These are phyloP conservation scores for Acrocephalus scirpaceus DNA, from an alignment of 2,797 vertebrate genomes.

Conservation along the genomic window DNA sequence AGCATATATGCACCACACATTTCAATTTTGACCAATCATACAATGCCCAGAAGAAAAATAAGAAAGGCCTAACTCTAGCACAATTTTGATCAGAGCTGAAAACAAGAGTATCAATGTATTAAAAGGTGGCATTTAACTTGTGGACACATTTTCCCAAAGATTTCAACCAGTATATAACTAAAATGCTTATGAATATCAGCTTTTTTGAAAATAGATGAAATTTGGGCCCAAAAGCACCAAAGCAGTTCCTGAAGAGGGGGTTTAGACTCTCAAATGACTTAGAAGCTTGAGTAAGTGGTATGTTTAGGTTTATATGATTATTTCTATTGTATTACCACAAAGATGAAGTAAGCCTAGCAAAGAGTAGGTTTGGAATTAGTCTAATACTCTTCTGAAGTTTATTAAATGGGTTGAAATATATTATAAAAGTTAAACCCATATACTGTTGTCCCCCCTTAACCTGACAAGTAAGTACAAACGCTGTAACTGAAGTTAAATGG, in stretches of 20 bases:
- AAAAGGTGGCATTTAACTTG: neutral
- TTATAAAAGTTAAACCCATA: neutral
- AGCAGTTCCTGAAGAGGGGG: neutral
- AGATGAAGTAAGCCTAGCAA: neutral
- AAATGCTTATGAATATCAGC: neutral
- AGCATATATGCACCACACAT: neutral
- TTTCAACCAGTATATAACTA: neutral
- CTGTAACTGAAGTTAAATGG: neutral
- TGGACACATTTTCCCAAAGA: neutral
- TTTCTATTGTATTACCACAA: neutral
- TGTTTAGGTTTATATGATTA: neutral
- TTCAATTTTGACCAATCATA: neutral
- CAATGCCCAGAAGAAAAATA: neutral
- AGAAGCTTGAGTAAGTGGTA: neutral
- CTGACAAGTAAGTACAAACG: accelerated
- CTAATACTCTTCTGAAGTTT: neutral
- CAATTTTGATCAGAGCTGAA: neutral
- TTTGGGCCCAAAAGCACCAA: neutral
- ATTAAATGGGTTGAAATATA: neutral
- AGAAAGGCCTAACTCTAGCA: neutral
- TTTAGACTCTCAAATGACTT: neutral
- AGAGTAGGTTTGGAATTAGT: neutral
- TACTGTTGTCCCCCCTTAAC: neutral
- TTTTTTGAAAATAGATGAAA: neutral
- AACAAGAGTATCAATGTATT: neutral